Evolutionary conservation across 2,888 invertebrate species (phyloP), one percentile per base, ranked within the genome.

Genomic region (Dendrolimus houi): DNA sequence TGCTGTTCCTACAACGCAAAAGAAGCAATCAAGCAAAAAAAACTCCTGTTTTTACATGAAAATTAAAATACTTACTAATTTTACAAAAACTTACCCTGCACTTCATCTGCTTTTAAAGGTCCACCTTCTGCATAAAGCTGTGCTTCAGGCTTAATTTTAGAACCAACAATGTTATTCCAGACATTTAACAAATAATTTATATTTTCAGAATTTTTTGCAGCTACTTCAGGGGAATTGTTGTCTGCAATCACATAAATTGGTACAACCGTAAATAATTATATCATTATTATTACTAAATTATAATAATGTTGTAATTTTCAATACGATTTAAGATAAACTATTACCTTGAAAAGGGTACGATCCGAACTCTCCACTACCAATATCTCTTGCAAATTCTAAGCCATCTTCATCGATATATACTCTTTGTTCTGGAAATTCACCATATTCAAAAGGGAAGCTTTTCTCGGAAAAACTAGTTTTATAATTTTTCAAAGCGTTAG

Each of bases 401-500:
- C 80, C 83, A 52, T 89, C 91, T 70, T 92, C 92, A 59, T 92
- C 92, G 55, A 85, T 84, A 67, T 93, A 93, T 64, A 93, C 91
- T 57, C 93, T 84, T 13, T 87, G 89, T 72, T 93, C 93, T 8
- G 92, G 87, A 53, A 91, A 69, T 14, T 88, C 88, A 69, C 87
- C 89, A 64, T 90, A 90, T 70, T 90, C 89, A 62, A 90, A 90
- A 1, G 90, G 90, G 59, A 90, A 90, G 61, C 85, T 83, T 73
- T 90, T 90, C 57, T 82, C 85, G 9, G 79, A 81, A 61, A 90
- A 88, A 63, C 87, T 90, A 63, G 87, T 86, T 62, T 81, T 88
- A 62, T 89, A 90, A 63, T 89, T 88, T 62, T 89, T 86, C 64
- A 79, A 68, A 12, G 90, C 89, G 62, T 86, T 89, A 1, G 87